These are phyloP conservation scores for Andrena flavipes DNA, from an alignment of 2,888 invertebrate species.

Conservation along the genomic window DNA sequence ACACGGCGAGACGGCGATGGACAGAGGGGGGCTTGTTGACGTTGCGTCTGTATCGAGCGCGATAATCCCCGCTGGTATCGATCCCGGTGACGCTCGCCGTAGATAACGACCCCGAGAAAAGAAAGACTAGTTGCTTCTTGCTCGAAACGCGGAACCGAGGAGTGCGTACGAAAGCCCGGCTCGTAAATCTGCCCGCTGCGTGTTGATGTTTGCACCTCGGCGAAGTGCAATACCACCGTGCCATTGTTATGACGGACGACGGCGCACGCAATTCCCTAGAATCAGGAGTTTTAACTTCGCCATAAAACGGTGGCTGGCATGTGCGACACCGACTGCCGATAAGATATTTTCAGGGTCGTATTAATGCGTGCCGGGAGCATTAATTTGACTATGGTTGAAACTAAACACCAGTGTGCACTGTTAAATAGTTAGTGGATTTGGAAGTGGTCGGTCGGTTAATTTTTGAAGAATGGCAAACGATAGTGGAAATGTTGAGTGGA, in stretches of 20 bases:
- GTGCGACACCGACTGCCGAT: slow-evolving; percentile 47
- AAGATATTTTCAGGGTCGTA: slow-evolving; percentile 67
- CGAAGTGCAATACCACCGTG: not conserved
- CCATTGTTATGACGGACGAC: slow-evolving; percentile 46
- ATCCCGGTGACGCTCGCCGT: slow-evolving; percentile 15
- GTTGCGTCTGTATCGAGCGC: slow-evolving; percentile 3
- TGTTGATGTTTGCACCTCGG: slow-evolving; percentile 1
- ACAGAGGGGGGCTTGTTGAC: slow-evolving; percentile 5
- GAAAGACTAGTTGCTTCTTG: not conserved
- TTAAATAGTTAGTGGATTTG: not conserved
- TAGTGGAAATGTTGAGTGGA: not conserved
- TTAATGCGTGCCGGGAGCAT: slow-evolving; percentile 17
- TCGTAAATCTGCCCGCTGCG: slow-evolving; percentile 9
- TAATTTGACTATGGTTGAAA: not conserved
- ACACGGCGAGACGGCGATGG: not conserved
- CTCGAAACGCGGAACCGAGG: not conserved
- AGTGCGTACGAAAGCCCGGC: not conserved
- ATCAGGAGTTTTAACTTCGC: slow-evolving; percentile 27
- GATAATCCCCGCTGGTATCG: slow-evolving; percentile 35
- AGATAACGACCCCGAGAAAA: slow-evolving; percentile 16
- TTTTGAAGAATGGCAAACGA: not conserved
- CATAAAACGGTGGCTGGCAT: slow-evolving; percentile 37
- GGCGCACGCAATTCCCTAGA: slow-evolving; percentile 35
- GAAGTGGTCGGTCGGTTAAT: not conserved
- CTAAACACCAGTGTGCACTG: not conserved